Conservation (phyloP, 1,140 invertebrate genomes). For the Atopsyche davidsoni region DNA sequence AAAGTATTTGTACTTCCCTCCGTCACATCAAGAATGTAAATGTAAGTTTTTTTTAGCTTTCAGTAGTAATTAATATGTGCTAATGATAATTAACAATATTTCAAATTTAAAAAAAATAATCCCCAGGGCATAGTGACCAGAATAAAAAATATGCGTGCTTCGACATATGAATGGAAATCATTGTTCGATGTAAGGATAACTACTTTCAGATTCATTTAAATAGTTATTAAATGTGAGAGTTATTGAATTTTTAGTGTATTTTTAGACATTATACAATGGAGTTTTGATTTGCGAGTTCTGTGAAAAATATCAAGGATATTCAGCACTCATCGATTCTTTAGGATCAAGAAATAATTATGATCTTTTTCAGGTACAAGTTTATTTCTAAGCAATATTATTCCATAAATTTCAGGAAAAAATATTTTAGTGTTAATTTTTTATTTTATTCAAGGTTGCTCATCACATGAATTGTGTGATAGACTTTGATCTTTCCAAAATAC, state of each 20-base stretch:
- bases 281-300: constrained; percentile 61
- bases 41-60: constrained; percentile 35
- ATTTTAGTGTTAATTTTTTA: constrained; percentile 39
- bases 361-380: constrained; percentile 49
- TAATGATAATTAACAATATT: constrained; percentile 32
- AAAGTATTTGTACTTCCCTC: constrained; percentile 52
- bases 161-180: constrained; percentile 59
- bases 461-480: constrained; percentile 57
- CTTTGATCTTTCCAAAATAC: constrained; percentile 57
- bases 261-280: constrained; percentile 59
- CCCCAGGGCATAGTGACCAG: constrained; percentile 50
- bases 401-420: constrained; percentile 27
- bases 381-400: neutral
- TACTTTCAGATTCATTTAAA: constrained; percentile 13
- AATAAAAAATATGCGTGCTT: constrained; percentile 56
- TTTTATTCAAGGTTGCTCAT: constrained; percentile 38
- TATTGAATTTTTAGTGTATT: constrained; percentile 29
- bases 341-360: constrained; percentile 50
- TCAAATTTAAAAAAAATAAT: constrained; percentile 17
- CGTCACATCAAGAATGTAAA: constrained; percentile 53
- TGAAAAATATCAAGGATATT: constrained; percentile 38
- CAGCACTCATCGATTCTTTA: constrained; percentile 53
- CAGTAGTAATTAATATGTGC: constrained; percentile 3
- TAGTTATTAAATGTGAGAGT: constrained; percentile 7
- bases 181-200: constrained; percentile 51